phyloP scores from a whole-genome alignment of 1,140 invertebrate genomes.

The Drosophila subpulchrella region DNA sequence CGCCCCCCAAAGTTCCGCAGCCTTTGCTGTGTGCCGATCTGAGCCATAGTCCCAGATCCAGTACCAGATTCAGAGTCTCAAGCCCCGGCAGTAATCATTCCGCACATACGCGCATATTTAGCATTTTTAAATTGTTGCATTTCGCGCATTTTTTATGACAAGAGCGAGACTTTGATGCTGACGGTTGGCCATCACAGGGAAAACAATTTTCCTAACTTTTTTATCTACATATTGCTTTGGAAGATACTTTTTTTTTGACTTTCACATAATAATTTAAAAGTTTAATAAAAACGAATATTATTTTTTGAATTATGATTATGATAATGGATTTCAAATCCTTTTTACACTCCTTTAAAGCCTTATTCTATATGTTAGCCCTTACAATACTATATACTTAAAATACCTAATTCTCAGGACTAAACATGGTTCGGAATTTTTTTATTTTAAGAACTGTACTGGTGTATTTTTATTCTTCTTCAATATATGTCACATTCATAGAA shows the following conservation, averaged over 20 bases:
- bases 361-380: too few relatives aligned
- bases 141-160: conserved; percentile 80
- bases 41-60: conserved; percentile 35
- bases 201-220: not conserved
- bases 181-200: conserved; percentile 28
- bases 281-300: too few relatives aligned
- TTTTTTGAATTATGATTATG: too few relatives aligned
- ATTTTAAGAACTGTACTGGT: too few relatives aligned
- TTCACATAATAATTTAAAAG: too few relatives aligned
- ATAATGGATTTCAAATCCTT: too few relatives aligned
- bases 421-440: too few relatives aligned
- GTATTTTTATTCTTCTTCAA: too few relatives aligned
- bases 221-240: too few relatives aligned
- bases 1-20: conserved; percentile 34
- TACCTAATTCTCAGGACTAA: too few relatives aligned
- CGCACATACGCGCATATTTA: conserved; percentile 80
- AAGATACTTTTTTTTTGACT: not conserved
- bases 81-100: conserved; percentile 64
- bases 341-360: too few relatives aligned
- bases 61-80: conserved; percentile 24
- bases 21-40: conserved; percentile 35
- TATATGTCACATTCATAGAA: not conserved
- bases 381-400: too few relatives aligned
- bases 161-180: conserved; percentile 45
- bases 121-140: conserved; percentile 81